Evolutionary conservation across 2,797 vertebrate species (phyloP).

Genomic region (Monodelphis domestica): DNA sequence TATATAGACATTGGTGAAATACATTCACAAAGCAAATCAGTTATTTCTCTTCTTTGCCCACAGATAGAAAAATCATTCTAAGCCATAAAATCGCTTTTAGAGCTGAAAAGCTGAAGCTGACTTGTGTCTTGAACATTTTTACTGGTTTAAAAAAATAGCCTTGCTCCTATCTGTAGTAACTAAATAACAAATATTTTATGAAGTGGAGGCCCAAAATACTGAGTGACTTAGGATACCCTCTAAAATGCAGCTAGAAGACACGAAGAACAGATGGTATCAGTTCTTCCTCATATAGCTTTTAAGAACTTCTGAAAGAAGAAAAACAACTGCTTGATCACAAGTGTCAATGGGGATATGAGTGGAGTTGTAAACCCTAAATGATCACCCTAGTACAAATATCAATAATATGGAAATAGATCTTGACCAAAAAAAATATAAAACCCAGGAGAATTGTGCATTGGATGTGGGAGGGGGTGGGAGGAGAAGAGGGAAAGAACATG

Average conservation of each 20-base stretch:
- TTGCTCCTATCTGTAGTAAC: background rate
- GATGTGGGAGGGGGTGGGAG: too few relatives aligned
- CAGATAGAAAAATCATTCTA: constrained; percentile 66
- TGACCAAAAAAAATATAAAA: too few relatives aligned
- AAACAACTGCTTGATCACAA: too few relatives aligned
- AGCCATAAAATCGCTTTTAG: constrained; percentile 57
- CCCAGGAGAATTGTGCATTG: too few relatives aligned
- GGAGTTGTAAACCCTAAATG: too few relatives aligned
- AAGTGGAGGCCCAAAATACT: background rate
- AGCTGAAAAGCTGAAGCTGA: constrained; percentile 60
- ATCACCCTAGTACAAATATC: too few relatives aligned
- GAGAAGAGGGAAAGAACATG: too few relatives aligned
- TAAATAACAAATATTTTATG: constrained; percentile 25
- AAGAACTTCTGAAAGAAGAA: background rate
- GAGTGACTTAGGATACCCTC: background rate
- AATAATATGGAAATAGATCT: too few relatives aligned
- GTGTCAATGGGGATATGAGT: too few relatives aligned
- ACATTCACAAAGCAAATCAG: constrained; percentile 5
- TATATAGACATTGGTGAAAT: constrained; percentile 60
- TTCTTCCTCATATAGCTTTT: background rate
- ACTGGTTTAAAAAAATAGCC: constrained; percentile 28
- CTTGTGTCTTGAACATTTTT: constrained; percentile 44
- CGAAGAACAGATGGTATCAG: background rate
- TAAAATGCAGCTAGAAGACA: background rate
- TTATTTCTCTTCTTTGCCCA: constrained; percentile 57